phyloP scores from a whole-genome alignment of 1,140 invertebrate species.

The Nebria ingens region DNA sequence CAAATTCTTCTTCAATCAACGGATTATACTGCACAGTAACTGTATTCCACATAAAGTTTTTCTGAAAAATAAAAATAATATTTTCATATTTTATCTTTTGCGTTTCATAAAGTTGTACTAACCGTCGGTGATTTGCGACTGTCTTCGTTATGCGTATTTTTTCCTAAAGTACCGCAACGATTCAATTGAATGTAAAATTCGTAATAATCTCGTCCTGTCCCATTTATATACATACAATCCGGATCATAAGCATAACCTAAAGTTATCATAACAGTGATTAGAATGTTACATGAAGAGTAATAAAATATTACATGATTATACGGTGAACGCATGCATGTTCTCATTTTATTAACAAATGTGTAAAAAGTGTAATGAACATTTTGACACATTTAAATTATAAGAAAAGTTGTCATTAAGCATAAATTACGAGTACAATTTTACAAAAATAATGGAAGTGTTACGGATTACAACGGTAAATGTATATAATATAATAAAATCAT shows the following conservation, averaged over 20 bases:
- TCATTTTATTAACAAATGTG: too few species aligned
- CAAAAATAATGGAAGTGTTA: too few species aligned
- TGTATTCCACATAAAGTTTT: conserved; percentile 95
- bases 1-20: conserved; percentile 86
- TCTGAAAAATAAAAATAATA: conserved; percentile 38
- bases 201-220: conserved; percentile 80
- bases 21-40: conserved; percentile 90
- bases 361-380: too few species aligned
- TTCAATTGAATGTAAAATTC: conserved; percentile 90
- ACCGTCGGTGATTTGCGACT: conserved; percentile 76
- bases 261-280: conserved; percentile 22
- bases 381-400: too few species aligned
- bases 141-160: conserved; percentile 76
- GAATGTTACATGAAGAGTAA: too few species aligned
- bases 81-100: background rate
- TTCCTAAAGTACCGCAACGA: conserved; percentile 80
- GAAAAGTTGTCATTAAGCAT: too few species aligned
- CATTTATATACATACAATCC: conserved; percentile 91
- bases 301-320: too few species aligned
- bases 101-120: conserved; percentile 32
- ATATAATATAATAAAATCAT: too few species aligned
- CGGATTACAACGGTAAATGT: too few species aligned
- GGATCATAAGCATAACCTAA: conserved; percentile 86
- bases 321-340: too few species aligned
- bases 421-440: too few species aligned